phyloP scores from a whole-genome alignment of 1,140 invertebrate species.

The Hirudo medicinalis region DNA sequence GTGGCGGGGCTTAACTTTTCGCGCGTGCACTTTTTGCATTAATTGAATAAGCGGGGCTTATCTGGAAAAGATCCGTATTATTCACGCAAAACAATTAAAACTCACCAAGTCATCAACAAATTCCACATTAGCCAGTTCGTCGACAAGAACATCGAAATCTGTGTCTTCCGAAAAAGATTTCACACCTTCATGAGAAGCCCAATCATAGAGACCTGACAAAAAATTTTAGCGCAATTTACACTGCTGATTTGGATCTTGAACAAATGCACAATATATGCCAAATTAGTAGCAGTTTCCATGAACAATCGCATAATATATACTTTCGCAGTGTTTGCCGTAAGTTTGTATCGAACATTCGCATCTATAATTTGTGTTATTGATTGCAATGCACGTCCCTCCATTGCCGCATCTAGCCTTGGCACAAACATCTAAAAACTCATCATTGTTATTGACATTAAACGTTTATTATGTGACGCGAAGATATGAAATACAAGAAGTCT shows the following conservation, averaged over 20 bases:
- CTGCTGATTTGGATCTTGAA: neutral
- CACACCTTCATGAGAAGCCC: slow-evolving; percentile 2
- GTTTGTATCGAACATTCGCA: slow-evolving; percentile 3
- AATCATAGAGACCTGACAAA: neutral
- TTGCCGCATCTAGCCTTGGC: neutral
- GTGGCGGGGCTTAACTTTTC: no score
- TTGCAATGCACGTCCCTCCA: neutral
- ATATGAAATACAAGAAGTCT: no score
- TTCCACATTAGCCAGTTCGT: slow-evolving; percentile 3
- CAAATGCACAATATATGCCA: no score
- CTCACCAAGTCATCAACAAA: neutral
- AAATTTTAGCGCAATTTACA: neutral
- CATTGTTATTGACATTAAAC: no score
- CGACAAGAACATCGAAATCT: slow-evolving; percentile 1
- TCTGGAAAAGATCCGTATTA: no score
- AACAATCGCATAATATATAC: neutral
- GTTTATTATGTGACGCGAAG: no score
- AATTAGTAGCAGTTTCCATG: no score
- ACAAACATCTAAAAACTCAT: neutral
- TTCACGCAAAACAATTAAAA: neutral
- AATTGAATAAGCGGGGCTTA: no score
- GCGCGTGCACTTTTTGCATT: no score
- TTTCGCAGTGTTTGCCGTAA: neutral
- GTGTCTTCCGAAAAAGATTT: slow-evolving; percentile 1
- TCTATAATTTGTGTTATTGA: slow-evolving; percentile 1